Evolutionary conservation across 2,797 vertebrate genomes (phyloP).

Genomic region (Oreortyx pictus): DNA sequence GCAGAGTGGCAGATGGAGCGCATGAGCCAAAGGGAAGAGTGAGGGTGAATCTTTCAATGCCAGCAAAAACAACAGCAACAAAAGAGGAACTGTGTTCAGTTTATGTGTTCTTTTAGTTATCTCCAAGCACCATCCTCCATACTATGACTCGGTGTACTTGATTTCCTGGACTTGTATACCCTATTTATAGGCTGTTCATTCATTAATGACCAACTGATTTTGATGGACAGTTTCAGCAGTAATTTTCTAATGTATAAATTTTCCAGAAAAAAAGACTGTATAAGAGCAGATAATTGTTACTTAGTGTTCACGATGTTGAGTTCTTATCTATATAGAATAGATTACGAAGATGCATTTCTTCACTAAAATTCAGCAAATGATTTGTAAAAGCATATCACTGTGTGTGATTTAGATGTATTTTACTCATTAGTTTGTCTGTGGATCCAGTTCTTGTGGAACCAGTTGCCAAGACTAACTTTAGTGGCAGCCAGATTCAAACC

Average conservation of each 20-base stretch:
- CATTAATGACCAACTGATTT: neutral
- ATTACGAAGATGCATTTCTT: neutral
- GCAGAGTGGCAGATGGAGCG: neutral
- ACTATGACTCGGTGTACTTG: neutral
- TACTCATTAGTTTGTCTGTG: neutral
- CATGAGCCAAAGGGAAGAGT: neutral
- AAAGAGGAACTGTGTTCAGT: neutral
- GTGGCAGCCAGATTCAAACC: neutral
- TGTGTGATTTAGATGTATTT: constrained; percentile 6
- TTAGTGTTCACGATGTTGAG: neutral
- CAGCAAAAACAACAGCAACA: neutral
- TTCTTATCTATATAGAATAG: neutral
- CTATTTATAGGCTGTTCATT: neutral
- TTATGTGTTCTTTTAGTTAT: neutral
- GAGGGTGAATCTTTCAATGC: neutral
- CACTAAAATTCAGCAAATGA: constrained; percentile 1
- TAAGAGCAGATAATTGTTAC: neutral
- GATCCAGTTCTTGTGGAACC: neutral
- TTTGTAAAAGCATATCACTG: neutral
- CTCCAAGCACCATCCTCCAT: fast-evolving
- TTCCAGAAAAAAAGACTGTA: neutral
- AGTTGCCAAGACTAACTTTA: neutral
- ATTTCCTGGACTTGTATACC: neutral
- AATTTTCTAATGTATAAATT: neutral
- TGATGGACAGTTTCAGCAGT: neutral